Evolutionary conservation across 2,797 vertebrate species (phyloP).

Genomic region (Sardinella longiceps): DNA sequence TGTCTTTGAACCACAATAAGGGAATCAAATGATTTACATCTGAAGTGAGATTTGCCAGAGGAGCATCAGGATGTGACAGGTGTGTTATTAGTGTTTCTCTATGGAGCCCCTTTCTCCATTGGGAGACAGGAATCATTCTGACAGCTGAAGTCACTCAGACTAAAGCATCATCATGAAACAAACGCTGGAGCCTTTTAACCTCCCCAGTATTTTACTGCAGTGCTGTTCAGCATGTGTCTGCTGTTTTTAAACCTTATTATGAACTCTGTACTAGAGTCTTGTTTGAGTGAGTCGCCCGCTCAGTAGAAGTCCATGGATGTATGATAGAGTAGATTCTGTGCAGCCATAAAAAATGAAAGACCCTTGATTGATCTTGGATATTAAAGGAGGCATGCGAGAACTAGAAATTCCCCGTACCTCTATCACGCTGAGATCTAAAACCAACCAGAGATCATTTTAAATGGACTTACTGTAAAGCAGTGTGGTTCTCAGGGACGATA

Average conservation of each 20-base stretch:
- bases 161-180: not conserved
- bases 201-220: not conserved
- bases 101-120: not conserved
- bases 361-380: conserved; percentile 2
- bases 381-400: not conserved
- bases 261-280: not conserved
- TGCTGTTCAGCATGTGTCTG: not conserved
- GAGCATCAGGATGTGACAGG: conserved; percentile 5
- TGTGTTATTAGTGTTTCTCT: not conserved
- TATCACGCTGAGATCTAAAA: not conserved
- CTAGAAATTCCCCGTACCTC: not conserved
- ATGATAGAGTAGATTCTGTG: not conserved
- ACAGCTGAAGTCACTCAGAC: not conserved
- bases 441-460: not conserved
- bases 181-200: not conserved
- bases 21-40: not conserved
- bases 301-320: not conserved
- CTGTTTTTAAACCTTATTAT: not conserved
- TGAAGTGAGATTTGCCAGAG: not conserved
- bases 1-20: not conserved
- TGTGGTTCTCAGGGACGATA: not conserved
- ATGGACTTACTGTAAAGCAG: not conserved
- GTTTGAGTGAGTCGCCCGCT: not conserved
- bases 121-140: not conserved
- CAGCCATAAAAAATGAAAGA: not conserved